Evolutionary conservation across 2,888 invertebrate species (phyloP), one percentile per base, ranked within the genome.

Genomic region (Oscheius myriophilus): DNA sequence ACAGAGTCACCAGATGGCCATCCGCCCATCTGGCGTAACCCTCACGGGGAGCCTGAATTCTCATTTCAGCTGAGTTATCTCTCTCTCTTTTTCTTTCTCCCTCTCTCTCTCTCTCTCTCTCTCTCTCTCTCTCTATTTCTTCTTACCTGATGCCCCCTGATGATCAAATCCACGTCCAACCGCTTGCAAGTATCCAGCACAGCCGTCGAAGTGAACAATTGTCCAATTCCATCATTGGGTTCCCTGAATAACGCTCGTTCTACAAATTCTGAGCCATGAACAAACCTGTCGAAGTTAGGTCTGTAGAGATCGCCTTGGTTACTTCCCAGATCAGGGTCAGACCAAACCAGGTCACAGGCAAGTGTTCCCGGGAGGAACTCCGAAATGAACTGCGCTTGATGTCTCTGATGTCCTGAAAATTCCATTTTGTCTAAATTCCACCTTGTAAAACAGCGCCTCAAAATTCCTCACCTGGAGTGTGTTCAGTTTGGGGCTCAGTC

Each of bases 21-120:
- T 67, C 67, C n/a, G 76, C 79, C 68, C 72, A 77, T 26, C 73
- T 26, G 0, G 73, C 72, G 54, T 79, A 79, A 7, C 79, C 79
- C 33, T 75, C 69, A 26, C 75, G 69, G 12, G 79, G 79, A 16
- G 77, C 75, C 74, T 72, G 51, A 39, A 67, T n/a, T n/a, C n/a
- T n/a, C n/a, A 33, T 33, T 3, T 33, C 9, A 9, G 33, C 33
- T 33, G 33, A 33, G 9, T 6, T 33, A 33, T 6, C 33, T 6
- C 33, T 33, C 33, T 33, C 33, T 33, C 33, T 9, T 9, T 9
- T 33, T 33, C 4, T 33, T 9, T 33, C 33, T 33, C 33, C 9
- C 33, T 33, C 33, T 33, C 33, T 33, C 33, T 33, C 33, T 33
- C 33, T 33, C 33, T 33, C 33, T 33, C 33, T 33, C 33, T 33